phyloP scores from a whole-genome alignment of 2,113 vertebrate species.

The Heterotis niloticus region DNA sequence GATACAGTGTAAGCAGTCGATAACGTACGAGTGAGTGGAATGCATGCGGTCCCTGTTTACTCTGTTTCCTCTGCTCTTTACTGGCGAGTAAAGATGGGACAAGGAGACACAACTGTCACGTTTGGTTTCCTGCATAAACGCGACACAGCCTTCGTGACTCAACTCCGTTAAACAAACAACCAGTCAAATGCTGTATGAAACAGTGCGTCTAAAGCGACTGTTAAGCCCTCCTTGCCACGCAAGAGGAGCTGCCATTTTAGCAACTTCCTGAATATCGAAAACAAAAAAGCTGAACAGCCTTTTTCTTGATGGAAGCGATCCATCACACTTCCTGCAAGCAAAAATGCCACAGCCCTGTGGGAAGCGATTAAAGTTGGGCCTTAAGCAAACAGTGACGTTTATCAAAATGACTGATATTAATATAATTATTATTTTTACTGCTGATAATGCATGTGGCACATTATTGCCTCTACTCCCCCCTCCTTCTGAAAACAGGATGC shows the following conservation, averaged over 20 bases:
- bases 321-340: not conserved
- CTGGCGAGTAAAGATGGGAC: no score
- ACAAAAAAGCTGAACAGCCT: not conserved
- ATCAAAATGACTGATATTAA: not conserved
- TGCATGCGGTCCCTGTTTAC: not conserved
- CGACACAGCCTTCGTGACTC: no score
- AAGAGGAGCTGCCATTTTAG: no score
- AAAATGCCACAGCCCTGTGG: not conserved
- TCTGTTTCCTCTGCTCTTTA: no score
- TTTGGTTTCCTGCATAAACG: no score
- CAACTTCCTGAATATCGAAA: conserved; percentile 8
- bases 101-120: no score
- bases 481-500: not conserved
- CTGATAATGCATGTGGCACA: not conserved
- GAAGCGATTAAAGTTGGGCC: not conserved
- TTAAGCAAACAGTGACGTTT: conserved; percentile 1
- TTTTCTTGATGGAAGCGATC: not conserved
- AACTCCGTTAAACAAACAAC: no score
- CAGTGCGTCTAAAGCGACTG: no score
- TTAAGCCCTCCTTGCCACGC: no score
- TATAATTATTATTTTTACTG: not conserved
- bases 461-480: not conserved
- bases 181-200: no score
- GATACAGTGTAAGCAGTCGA: no score
- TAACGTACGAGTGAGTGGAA: no score